Evolutionary conservation across 2,113 vertebrate species (phyloP), one percentile per base, ranked within the genome.

Genomic region (Mystacornis crossleyi): DNA sequence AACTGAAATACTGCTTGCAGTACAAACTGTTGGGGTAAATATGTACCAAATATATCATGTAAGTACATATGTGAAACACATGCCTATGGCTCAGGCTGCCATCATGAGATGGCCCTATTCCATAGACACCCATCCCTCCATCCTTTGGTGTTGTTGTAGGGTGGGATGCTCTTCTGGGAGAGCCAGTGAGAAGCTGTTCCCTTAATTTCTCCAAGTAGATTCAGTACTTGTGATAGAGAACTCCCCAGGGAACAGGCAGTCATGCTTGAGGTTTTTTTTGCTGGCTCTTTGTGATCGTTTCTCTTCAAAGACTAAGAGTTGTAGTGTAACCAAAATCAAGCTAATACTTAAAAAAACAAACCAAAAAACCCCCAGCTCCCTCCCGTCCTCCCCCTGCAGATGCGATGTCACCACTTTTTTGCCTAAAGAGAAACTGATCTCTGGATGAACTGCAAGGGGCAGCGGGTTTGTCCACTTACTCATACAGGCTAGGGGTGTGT

Each of bases 61-160:
- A 21, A 90, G 28, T 33, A 33, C 31, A 28, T 10, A 18, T 34
- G 66, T 65, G 60, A n/a, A 64, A 21, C 70, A 45, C 38, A 9
- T 53, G 70, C 15, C 50, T 18, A 1, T 79, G 67, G 87, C 73
- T 77, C 23, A 9, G 70, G 58, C 84, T 86, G 43, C 84, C 81
- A 79, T 85, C 87, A 42, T n/a, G 70, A 93, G 84, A 45, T 86
- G 84, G 74, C 70, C 45, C 66, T 77, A 12, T 60, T 51, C 50
- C 33, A 87, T 36, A 17, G 64, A 14, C 42, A 25, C 42, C n/a
- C 9, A 3, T 38, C 40, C 45, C 50, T 51, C 40, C n/a, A 7
- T 28, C 66, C 50, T 20, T 34, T 34, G 60, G 28, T 47, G 61
- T 3, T 77, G 47, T 38, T 73, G 43, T 18, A 38, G 66, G 28